Percentiles rank a stretch among this genome's conserved stretches.
Evolutionary conservation across 2,888 invertebrate species (phyloP).

Genomic region (Argynnis bischoffii): DNA sequence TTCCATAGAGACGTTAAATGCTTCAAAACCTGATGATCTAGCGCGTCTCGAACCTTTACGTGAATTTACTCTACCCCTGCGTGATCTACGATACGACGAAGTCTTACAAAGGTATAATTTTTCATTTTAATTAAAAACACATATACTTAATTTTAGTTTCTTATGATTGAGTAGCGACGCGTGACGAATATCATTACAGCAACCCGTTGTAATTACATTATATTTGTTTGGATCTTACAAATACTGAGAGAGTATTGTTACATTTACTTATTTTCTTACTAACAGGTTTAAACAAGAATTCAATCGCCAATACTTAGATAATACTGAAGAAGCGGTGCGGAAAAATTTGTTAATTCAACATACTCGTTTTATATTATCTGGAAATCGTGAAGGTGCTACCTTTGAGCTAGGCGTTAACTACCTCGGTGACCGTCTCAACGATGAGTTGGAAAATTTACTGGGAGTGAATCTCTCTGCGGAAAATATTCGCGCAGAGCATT

Average conservation of each 20-base stretch:
- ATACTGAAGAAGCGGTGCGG: slow-evolving; percentile 62
- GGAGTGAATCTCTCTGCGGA: slow-evolving; percentile 48
- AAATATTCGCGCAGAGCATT: slow-evolving; percentile 46
- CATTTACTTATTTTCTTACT: background rate
- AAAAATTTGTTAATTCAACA: slow-evolving; percentile 60
- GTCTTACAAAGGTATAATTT: slow-evolving; percentile 31
- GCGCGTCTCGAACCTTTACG: slow-evolving; percentile 65
- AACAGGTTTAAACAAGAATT: slow-evolving; percentile 54
- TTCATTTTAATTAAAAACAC: background rate
- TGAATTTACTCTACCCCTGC: slow-evolving; percentile 60
- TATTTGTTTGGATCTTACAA: background rate
- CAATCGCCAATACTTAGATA: slow-evolving; percentile 56
- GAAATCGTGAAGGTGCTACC: slow-evolving; percentile 64
- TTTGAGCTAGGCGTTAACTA: slow-evolving; percentile 56
- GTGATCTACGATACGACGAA: slow-evolving; percentile 56
- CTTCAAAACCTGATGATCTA: slow-evolving; percentile 42
- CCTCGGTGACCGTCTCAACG: slow-evolving; percentile 60
- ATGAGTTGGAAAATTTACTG: slow-evolving; percentile 51
- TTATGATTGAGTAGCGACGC: too few relatives aligned
- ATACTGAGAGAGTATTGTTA: background rate
- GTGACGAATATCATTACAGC: too few relatives aligned
- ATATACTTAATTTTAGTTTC: too few relatives aligned
- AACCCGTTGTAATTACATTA: too few relatives aligned
- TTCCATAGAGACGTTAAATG: slow-evolving; percentile 43
- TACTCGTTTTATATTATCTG: slow-evolving; percentile 58